phyloP scores from a whole-genome alignment of 2,888 invertebrate species.

The Cantharis flavilabris region DNA sequence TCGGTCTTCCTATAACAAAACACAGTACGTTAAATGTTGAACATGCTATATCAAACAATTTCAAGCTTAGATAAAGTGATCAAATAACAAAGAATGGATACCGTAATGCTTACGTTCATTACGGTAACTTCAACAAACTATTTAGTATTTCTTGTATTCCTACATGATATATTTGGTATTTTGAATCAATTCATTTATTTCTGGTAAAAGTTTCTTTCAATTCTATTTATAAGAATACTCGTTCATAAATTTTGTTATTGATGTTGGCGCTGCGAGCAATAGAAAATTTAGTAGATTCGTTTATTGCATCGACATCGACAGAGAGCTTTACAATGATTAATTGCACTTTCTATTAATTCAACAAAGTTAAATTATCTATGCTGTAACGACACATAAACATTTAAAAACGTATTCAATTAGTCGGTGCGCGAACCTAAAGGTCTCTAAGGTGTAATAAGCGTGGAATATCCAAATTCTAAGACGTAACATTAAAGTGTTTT shows the following conservation, averaged over 20 bases:
- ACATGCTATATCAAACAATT: slow-evolving; percentile 11
- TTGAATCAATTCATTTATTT: neutral
- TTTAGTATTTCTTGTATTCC: neutral
- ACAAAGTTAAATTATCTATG: neutral
- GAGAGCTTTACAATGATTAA: neutral
- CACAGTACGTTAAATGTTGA: slow-evolving; percentile 10
- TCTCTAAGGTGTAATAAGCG: neutral
- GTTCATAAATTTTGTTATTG: neutral
- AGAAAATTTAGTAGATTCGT: neutral
- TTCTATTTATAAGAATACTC: neutral
- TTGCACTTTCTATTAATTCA: neutral
- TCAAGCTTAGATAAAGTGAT: neutral
- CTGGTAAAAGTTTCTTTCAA: neutral
- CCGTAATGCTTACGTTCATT: neutral
- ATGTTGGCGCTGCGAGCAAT: neutral
- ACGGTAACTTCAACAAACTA: neutral
- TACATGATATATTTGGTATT: neutral
- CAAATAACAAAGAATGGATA: neutral
- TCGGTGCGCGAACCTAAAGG: neutral
- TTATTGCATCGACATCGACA: neutral
- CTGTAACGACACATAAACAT: neutral
- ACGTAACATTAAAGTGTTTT: neutral
- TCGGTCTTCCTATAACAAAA: slow-evolving; percentile 37
- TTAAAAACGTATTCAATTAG: neutral
- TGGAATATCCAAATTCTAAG: neutral